Percentiles rank a stretch among this genome's conserved stretches.
phyloP scores from a whole-genome alignment of 2,888 invertebrate genomes.

The Endomychus coccineus region DNA sequence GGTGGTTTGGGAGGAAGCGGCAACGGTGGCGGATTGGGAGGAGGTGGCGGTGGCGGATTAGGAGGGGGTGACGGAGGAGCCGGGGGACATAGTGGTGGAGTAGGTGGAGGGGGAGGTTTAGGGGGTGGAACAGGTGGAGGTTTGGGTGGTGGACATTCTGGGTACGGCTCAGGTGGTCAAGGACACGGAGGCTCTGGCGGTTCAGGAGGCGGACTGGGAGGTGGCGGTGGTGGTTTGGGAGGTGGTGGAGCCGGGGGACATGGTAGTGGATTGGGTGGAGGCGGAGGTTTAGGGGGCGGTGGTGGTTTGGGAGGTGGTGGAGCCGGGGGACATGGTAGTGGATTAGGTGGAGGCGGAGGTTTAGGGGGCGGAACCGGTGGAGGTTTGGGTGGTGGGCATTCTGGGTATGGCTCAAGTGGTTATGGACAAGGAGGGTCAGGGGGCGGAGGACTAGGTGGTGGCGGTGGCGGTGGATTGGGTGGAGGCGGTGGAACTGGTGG shows the following conservation, averaged over 20 bases:
- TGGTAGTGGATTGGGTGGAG: slow-evolving; percentile 5
- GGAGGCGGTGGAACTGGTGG: slow-evolving; percentile 33
- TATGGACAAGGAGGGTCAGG: slow-evolving; percentile 10
- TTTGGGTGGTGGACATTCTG: slow-evolving; percentile 9
- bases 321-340: slow-evolving; percentile 33
- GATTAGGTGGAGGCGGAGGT: slow-evolving; percentile 20
- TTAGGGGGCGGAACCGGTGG: slow-evolving; percentile 10
- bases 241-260: slow-evolving; percentile 34
- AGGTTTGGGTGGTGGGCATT: slow-evolving; percentile 6
- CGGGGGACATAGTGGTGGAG: slow-evolving; percentile 34
- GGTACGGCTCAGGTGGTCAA: slow-evolving; percentile 6
- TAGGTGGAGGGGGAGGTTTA: slow-evolving; percentile 10
- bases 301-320: slow-evolving; percentile 48
- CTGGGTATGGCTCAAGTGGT: too few species aligned
- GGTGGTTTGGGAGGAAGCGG: slow-evolving; percentile 38
- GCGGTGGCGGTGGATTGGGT: slow-evolving; percentile 35
- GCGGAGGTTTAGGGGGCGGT: slow-evolving; percentile 10
- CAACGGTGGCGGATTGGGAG: slow-evolving; percentile 28
- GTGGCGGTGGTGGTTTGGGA: slow-evolving; percentile 28
- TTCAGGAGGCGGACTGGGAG: slow-evolving; percentile 39
- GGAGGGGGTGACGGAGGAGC: slow-evolving; percentile 47
- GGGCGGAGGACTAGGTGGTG: slow-evolving; percentile 34
- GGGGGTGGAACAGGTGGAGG: slow-evolving; percentile 11
- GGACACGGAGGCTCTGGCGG: slow-evolving; percentile 13
- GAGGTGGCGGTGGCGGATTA: slow-evolving; percentile 23